Percentiles rank a stretch among this genome's conserved stretches.
phyloP scores from a whole-genome alignment of 2,888 invertebrate species.

The Zhuqinia jingwanae region DNA sequence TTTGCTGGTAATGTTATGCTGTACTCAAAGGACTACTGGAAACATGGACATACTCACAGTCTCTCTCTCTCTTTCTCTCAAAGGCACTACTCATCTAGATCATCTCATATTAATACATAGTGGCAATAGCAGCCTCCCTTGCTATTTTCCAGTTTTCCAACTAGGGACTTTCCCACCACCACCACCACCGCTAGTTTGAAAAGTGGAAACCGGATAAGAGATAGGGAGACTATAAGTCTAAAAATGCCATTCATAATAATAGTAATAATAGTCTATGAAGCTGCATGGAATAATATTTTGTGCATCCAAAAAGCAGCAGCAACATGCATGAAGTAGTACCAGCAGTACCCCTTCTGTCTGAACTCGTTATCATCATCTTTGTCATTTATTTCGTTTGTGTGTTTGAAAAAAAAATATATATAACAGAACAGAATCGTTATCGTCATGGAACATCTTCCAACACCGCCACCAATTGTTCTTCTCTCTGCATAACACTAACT shows the following conservation, averaged over 20 bases:
- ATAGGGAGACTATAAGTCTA: constrained; percentile 2
- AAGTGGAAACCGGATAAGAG: not conserved
- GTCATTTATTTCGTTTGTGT: too few relatives aligned
- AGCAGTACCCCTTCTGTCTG: too few relatives aligned
- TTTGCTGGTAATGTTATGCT: not conserved
- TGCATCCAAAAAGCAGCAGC: too few relatives aligned
- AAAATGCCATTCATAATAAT: not conserved
- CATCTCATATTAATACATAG: constrained; percentile 60
- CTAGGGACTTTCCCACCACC: not conserved
- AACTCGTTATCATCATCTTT: too few relatives aligned
- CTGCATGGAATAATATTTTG: too few relatives aligned
- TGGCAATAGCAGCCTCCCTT: constrained; percentile 18
- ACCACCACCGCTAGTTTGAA: not conserved
- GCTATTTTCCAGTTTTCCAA: constrained; percentile 36
- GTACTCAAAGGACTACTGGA: constrained; percentile 22
- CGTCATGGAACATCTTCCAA: too few relatives aligned
- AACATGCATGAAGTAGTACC: too few relatives aligned
- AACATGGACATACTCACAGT: constrained; percentile 15
- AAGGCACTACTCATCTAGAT: constrained; percentile 62
- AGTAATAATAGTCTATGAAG: too few relatives aligned
- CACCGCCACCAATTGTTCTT: too few relatives aligned
- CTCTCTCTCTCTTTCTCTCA: not conserved
- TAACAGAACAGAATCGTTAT: too few relatives aligned
- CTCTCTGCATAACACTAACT: too few relatives aligned
- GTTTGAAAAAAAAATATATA: too few relatives aligned